Evolutionary conservation across 2,888 invertebrate species (phyloP), one percentile per base, ranked within the genome.

Genomic region (Agrotis exclamationis): DNA sequence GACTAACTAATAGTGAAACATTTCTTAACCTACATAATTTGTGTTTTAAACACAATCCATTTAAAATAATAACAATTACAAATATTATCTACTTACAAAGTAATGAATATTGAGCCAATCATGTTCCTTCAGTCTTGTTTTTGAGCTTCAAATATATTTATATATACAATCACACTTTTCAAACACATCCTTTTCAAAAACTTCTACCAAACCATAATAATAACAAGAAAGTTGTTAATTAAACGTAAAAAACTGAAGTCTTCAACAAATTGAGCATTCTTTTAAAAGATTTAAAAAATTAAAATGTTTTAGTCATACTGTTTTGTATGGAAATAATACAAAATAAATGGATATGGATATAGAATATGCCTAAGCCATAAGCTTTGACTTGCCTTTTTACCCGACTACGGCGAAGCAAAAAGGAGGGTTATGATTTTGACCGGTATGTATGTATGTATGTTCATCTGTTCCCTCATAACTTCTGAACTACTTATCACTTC

Each of bases 21-120:
- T 75, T 45, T 0, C 63, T 77, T 70, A 65, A 59, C 33, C 58
- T 80, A 71, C 9, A 65, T 71, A n/a, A 67, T 66, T 66, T 82
- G 82, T 85, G 86, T 89, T 87, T 79, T 80, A 59, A 88, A 89
- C 87, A 89, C 85, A 80, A 64, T 56, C 56, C 1, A 45, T 9
- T 18, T n/a, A 24, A 53, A 24, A 44, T 39, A 60, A 28, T 39
- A 24, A 44, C 45, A 60, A 28, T 39, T 60, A 76, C 20, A 63
- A 24, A 14, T 22, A 39, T 3, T 3, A 77, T 18, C 14, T 39
- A n/a, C 45, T 39, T 59, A 48, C 44, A 60, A 59, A 58, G 22
- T 70, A 79, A 74, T 62, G 66, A 81, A 76, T 80, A 80, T 92
- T 93, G 93, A 93, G 93, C 93, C 88, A 87, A 90, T 90, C 72